These are phyloP conservation scores for Ictalurus punctatus DNA, from an alignment of 2,113 vertebrate species.

Conservation along the genomic window DNA sequence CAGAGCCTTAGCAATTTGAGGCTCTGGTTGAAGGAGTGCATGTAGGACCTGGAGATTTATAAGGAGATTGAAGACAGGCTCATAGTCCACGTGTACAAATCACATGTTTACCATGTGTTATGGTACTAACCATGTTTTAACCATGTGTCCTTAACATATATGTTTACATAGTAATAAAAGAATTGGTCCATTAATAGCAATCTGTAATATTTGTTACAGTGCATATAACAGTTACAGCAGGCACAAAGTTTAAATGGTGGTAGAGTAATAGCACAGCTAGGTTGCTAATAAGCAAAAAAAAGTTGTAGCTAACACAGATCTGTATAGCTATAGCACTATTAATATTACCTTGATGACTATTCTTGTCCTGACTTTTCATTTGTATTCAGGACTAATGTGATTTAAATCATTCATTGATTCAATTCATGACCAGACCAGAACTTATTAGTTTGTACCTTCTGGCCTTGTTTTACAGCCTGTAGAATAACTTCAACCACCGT, in stretches of 20 bases:
- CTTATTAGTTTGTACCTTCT: conserved; percentile 77
- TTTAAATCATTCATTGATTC: not conserved
- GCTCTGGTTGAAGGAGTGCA: not conserved
- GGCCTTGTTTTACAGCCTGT: conserved; percentile 84
- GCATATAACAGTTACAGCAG: not conserved
- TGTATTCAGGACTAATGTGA: not conserved
- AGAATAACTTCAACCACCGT: conserved; percentile 90
- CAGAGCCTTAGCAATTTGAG: too few species aligned
- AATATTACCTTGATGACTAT: not conserved
- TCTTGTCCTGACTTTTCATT: not conserved
- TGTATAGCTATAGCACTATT: not conserved
- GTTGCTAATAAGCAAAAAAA: not conserved
- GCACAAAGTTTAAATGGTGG: not conserved
- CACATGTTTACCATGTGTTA: not conserved
- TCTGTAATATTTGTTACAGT: not conserved
- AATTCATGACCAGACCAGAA: not conserved
- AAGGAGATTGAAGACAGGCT: not conserved
- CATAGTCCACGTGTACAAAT: not conserved
- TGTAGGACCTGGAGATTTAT: not conserved
- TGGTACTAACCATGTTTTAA: not conserved
- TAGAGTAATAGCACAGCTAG: too few species aligned
- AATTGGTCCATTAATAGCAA: not conserved
- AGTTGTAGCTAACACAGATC: not conserved
- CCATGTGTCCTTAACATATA: not conserved
- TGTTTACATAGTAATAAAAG: not conserved